These are phyloP conservation scores for Okapia johnstoni DNA, from an alignment of 2,113 vertebrate species.

Conservation along the genomic window DNA sequence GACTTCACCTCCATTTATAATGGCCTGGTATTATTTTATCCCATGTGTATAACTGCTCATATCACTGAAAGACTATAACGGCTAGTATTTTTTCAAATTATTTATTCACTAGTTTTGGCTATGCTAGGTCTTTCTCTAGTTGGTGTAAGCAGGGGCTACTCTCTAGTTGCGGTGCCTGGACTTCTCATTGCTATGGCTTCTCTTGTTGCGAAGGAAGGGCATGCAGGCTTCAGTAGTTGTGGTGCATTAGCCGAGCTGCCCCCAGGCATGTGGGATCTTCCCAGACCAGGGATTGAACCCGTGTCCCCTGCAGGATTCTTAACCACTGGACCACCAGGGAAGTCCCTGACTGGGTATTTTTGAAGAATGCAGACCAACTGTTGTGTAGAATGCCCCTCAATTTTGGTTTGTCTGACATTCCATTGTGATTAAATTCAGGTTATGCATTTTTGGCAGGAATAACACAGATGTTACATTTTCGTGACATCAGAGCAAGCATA, in stretches of 20 bases:
- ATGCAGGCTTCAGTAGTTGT: not conserved
- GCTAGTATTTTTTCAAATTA: not conserved
- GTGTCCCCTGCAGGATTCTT: not conserved
- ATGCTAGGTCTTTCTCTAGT: not conserved
- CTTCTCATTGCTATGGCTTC: not conserved
- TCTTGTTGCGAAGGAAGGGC: rapidly evolving
- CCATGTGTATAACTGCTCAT: not conserved
- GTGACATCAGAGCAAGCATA: no score
- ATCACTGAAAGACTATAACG: not conserved
- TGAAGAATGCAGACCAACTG: not conserved
- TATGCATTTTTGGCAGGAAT: not conserved
- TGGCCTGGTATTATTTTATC: not conserved
- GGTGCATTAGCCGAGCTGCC: not conserved
- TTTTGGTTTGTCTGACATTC: not conserved
- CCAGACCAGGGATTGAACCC: not conserved
- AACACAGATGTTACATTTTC: not conserved
- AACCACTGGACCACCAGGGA: not conserved
- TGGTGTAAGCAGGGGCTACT: not conserved
- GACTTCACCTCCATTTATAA: not conserved
- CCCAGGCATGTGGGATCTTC: not conserved
- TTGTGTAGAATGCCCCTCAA: not conserved
- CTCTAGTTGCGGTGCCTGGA: not conserved
- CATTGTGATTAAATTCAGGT: not conserved
- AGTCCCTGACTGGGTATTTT: not conserved
- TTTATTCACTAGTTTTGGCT: not conserved